Evolutionary conservation across 2,113 vertebrate genomes (phyloP), one percentile per base, ranked within the genome.

Genomic region (Nothobranchius kuhntae): DNA sequence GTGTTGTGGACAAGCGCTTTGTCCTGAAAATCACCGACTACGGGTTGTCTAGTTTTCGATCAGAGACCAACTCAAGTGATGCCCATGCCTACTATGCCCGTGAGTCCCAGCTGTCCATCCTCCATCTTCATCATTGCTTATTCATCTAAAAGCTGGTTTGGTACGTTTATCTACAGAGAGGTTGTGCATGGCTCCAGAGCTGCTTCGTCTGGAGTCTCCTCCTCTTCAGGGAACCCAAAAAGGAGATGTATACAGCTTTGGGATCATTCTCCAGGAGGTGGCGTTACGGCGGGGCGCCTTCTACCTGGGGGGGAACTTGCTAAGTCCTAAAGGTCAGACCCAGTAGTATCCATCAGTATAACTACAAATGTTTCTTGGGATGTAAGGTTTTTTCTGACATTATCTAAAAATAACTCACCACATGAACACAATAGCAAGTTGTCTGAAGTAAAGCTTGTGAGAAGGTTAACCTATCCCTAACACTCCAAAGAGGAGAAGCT

Each of bases 21-120:
- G 97, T 98, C 55, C 93, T 98, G 60, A 98, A 98, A 92, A 96
- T 98, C 92, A 98, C 96, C 0, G 96, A 99, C 87, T 97, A 98
- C 0, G 97, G 97, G 1, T 67, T 98, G 63, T 94, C 94, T 88
- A 97, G 94, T 77, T 95, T 99, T 74, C 89, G 94, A 2, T 42
- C 71, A 0, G 80, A 89, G 0, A 73, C 87, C 0, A 87, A 93
- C 13, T 54, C 61, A 0, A 94, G 94, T 0, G 95, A 97, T 48
- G 84, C 90, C n/a, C 93, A 97, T 5, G 82, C 82, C 1, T 94
- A 93, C 81, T 98, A 95, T 7, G 93, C 96, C 73, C 95, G 97
- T 99, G 88, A 95, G 96, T 83, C 44, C 3, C 17, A 0, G 0
- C 1, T 15, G 4, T n/a, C 1, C 6, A 6, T 12, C 9, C 0